Evolutionary conservation across 2,113 vertebrate species (phyloP).

Genomic region (Balaenoptera acutorostrata): DNA sequence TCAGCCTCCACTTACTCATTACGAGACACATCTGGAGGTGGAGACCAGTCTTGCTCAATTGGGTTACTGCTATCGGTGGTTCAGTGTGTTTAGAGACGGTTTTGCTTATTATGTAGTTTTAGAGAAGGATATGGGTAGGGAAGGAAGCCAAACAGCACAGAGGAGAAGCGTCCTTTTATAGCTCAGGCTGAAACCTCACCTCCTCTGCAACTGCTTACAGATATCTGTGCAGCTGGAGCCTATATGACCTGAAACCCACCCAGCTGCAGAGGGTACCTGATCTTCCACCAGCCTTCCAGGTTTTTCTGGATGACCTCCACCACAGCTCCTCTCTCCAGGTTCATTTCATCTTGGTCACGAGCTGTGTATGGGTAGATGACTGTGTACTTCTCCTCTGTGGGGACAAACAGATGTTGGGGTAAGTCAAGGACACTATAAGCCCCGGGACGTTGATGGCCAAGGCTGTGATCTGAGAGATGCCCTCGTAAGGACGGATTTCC

Average conservation of each 20-base stretch:
- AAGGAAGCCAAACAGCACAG: background rate
- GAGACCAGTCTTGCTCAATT: background rate
- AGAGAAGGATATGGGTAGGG: background rate
- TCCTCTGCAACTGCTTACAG: background rate
- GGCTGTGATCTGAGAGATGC: background rate
- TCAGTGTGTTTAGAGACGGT: background rate
- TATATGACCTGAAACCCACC: background rate
- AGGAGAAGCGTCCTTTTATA: background rate
- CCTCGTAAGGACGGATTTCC: background rate
- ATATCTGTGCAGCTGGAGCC: background rate
- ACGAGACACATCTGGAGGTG: background rate
- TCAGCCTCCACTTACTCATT: too few species aligned
- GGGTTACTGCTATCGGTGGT: background rate
- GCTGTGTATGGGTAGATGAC: slow-evolving; percentile 94
- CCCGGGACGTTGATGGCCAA: background rate
- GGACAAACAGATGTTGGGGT: background rate
- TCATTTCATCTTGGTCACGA: slow-evolving; percentile 95
- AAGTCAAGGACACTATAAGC: background rate
- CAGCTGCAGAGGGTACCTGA: slow-evolving; percentile 84
- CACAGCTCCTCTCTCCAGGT: slow-evolving; percentile 91
- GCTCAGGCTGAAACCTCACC: background rate
- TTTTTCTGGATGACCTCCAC: slow-evolving; percentile 98
- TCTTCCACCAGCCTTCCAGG: slow-evolving; percentile 99
- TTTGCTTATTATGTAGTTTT: background rate
- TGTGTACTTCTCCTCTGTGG: slow-evolving; percentile 92